Percentiles rank a stretch among this genome's conserved stretches.
Evolutionary conservation across 2,888 invertebrate genomes (phyloP).

Genomic region (Lycia hirtaria): DNA sequence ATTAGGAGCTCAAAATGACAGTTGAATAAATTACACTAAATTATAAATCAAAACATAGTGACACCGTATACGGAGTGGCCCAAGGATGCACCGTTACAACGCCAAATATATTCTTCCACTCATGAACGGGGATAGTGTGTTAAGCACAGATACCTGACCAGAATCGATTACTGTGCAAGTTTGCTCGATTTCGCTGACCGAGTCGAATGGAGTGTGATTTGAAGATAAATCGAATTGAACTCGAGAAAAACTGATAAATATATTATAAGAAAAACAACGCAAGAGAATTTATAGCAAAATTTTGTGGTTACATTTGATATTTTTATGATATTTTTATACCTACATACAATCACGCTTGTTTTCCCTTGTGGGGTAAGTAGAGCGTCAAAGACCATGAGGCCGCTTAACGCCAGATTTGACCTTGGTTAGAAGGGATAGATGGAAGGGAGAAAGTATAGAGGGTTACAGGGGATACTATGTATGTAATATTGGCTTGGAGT

Average conservation of each 20-base stretch:
- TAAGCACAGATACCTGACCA: slow-evolving; percentile 65
- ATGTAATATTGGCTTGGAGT: too few species aligned
- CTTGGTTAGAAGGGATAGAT: too few species aligned
- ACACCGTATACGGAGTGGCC: slow-evolving; percentile 51
- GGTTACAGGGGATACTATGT: too few species aligned
- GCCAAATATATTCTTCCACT: slow-evolving; percentile 58
- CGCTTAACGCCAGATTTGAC: too few species aligned
- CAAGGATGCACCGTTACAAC: slow-evolving; percentile 66
- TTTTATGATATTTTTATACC: too few species aligned
- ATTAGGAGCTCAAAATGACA: not conserved
- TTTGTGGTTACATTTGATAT: too few species aligned
- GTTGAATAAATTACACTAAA: slow-evolving; percentile 18
- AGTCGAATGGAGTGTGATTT: slow-evolving; percentile 41
- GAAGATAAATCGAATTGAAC: not conserved
- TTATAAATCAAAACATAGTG: slow-evolving; percentile 37
- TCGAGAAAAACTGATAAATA: not conserved
- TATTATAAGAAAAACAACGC: not conserved
- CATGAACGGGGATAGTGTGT: slow-evolving; percentile 67
- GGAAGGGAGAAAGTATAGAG: too few species aligned
- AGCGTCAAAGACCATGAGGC: too few species aligned
- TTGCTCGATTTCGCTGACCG: slow-evolving; percentile 55
- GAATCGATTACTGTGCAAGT: slow-evolving; percentile 53
- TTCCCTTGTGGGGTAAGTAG: too few species aligned
- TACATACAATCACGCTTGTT: too few species aligned
- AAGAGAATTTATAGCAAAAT: not conserved